Conservation (phyloP, 2,113 vertebrate genomes). For the Halichoeres trimaculatus region DNA sequence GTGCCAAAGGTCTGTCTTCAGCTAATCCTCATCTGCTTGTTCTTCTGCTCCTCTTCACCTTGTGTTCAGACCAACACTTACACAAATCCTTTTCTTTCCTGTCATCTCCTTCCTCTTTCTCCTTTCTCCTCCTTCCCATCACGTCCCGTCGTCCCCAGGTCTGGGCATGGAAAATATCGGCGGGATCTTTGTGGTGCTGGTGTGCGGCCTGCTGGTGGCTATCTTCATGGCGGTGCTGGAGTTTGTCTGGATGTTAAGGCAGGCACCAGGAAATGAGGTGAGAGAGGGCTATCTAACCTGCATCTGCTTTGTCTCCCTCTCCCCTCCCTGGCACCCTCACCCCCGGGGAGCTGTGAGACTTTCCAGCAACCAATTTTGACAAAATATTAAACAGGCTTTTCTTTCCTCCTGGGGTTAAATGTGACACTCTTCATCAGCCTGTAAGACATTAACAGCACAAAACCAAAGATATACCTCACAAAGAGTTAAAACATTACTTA, state of each 20-base stretch:
- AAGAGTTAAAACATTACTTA: slow-evolving; percentile 24
- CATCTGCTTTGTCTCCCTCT: slow-evolving; percentile 81
- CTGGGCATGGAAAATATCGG: slow-evolving; percentile 99
- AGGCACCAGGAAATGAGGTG: slow-evolving; percentile 94
- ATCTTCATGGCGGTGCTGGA: slow-evolving; percentile 99
- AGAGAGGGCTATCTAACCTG: slow-evolving; percentile 82
- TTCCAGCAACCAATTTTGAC: slow-evolving; percentile 42
- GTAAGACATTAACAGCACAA: slow-evolving; percentile 67
- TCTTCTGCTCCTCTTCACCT: neutral
- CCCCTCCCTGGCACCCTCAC: slow-evolving; percentile 51
- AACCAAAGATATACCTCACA: slow-evolving; percentile 69
- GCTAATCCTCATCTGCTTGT: slow-evolving; percentile 12
- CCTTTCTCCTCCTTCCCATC: too few species aligned
- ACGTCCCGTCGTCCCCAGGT: slow-evolving; percentile 76
- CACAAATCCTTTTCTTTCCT: neutral
- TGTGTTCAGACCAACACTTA: neutral
- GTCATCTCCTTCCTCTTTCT: neutral
- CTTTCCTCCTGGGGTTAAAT: slow-evolving; percentile 30
- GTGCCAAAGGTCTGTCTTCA: slow-evolving; percentile 90
- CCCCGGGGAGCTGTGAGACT: slow-evolving; percentile 47
- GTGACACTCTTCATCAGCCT: slow-evolving; percentile 13
- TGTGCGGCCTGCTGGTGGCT: slow-evolving; percentile 96
- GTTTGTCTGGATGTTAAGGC: slow-evolving; percentile 96
- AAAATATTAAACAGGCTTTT: slow-evolving; percentile 26
- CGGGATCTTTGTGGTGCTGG: slow-evolving; percentile 98